Conservation (phyloP, 2,113 vertebrate species). For the Australoheros scitulus region DNA sequence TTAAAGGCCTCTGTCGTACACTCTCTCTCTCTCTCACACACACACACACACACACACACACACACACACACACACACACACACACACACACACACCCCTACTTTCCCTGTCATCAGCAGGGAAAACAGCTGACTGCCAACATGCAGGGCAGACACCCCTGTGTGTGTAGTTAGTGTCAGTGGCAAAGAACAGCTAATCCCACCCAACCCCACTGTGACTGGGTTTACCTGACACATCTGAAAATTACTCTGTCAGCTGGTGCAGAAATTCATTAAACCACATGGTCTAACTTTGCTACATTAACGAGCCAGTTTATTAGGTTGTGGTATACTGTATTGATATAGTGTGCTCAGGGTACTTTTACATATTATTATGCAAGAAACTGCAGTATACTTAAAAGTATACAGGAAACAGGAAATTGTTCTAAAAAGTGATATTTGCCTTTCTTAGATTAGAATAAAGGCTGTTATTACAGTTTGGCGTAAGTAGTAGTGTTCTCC, state of each 20-base stretch:
- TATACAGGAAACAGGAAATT: no score
- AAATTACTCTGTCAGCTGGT: conserved; percentile 31
- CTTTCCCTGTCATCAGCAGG: conserved; percentile 21
- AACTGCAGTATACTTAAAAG: no score
- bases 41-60: no score
- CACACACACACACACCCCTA: background rate
- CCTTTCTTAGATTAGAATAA: no score
- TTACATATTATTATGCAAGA: no score
- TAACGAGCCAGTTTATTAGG: background rate
- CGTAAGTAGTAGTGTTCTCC: no score
- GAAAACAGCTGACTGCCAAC: conserved; percentile 52
- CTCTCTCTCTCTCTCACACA: no score
- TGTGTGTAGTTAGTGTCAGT: background rate
- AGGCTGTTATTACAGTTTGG: no score
- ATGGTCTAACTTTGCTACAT: background rate
- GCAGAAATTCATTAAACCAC: background rate
- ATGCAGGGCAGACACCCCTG: conserved; percentile 25
- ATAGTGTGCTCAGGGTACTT: no score
- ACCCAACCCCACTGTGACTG: background rate
- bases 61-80: background rate
- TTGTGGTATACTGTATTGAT: background rate
- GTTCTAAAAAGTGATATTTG: no score
- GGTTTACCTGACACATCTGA: conserved; percentile 25
- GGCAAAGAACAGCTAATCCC: conserved; percentile 42
- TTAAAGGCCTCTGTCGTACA: no score